Base-by-base conservation (phyloP, 2,888 invertebrate genomes). In the Vanessa cardui region DNA sequence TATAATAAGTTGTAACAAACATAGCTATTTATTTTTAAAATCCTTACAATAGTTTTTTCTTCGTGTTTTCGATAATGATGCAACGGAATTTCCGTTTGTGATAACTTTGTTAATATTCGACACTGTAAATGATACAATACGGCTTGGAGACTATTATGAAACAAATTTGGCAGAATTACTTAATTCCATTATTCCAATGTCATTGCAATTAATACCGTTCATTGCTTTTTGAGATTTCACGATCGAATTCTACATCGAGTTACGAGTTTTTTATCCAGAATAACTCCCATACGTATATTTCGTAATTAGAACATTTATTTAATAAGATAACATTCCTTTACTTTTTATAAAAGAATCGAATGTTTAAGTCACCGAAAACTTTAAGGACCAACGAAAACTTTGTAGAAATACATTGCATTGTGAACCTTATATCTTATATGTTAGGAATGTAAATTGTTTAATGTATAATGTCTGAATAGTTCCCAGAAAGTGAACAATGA, bases 401-500 rank as follows among this genome's bases (percentile, higher is more conserved):
- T 26, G 4, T 20, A 26, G 6, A 52, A 12, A 52, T 16, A 21
- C 21, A 21, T 52, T 15, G 26, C 18, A 52, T 26, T 52, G 21
- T 20, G 52, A 52, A 18, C 26, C 26, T 26, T 52, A 52, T 26
- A 6, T 6, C 20, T 49, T 52, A 5, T 16, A 52, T 2, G 20
- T 9, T 49, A 49, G 9, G 52, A 52, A 20, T 21, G 15, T 12
- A 8, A 50, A 26, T 52, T 15, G 21, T 7, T 49, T 8, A 8
- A 50, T 12, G 26, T 20, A 52, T 12, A 12, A 39, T 26, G 15
- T 21, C 21, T 26, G 52, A 52, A 52, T 15, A 52, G 52, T 52
- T 65, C 65, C 46, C 52, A 60, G 54, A 60, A 65, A 52, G 52
- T 9, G 21, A 45, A 61, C 60, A 65, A 64, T 64, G 50, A 33